Evolutionary conservation across 2,113 vertebrate genomes (phyloP).

Genomic region (Amblyornis subalaris): DNA sequence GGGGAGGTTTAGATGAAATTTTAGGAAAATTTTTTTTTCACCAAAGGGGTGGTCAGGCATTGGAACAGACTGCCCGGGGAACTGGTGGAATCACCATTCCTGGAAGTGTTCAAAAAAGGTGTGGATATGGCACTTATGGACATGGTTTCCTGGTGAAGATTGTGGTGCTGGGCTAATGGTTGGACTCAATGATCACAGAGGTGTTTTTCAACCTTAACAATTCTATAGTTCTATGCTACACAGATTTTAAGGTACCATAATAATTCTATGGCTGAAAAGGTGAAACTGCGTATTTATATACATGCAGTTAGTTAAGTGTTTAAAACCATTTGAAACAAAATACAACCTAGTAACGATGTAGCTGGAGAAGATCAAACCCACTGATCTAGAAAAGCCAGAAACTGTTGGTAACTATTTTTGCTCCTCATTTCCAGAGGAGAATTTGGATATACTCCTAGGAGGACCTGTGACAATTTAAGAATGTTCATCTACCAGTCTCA

Average conservation of each 20-base stretch:
- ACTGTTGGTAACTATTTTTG: neutral
- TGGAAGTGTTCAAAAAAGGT: neutral
- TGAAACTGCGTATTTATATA: neutral
- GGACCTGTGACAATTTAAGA: neutral
- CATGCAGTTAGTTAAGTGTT: neutral
- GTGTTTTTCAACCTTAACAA: neutral
- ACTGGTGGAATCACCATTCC: neutral
- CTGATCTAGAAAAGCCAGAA: neutral
- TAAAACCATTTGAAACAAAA: neutral
- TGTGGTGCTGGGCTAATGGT: neutral
- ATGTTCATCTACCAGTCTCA: neutral
- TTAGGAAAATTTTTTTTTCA: neutral
- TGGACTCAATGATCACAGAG: neutral
- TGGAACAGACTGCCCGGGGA: neutral
- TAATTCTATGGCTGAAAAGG: neutral
- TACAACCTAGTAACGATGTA: neutral
- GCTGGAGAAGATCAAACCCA: neutral
- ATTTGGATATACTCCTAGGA: neutral
- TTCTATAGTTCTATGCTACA: neutral
- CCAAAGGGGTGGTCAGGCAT: neutral
- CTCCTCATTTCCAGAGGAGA: neutral
- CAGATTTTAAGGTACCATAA: neutral
- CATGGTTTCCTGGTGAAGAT: neutral
- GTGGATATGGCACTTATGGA: neutral
- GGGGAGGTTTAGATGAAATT: neutral